Conservation (phyloP, 1,140 invertebrate genomes). For the Hyphantria cunea region DNA sequence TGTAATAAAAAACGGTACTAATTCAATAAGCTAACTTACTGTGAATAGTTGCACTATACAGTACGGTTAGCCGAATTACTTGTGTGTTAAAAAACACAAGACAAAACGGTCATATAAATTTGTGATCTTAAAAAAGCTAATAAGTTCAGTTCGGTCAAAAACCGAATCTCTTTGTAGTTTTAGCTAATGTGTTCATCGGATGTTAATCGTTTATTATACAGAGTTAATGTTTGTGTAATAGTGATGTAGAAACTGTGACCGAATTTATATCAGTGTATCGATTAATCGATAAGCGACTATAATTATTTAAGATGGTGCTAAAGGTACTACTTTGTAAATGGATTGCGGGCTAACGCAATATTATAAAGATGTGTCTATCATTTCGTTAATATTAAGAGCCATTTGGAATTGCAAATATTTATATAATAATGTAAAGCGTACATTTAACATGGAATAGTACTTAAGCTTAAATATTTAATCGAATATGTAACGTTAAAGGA, state of each 20-base stretch:
- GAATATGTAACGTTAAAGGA: too few relatives aligned
- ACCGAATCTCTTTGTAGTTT: slow-evolving; percentile 6
- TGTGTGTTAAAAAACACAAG: background rate
- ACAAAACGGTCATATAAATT: background rate
- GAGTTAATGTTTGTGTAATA: slow-evolving; percentile 47
- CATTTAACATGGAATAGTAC: too few relatives aligned
- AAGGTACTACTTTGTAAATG: slow-evolving; percentile 29
- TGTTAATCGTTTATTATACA: slow-evolving; percentile 44
- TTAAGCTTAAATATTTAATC: too few relatives aligned
- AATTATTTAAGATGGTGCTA: slow-evolving; percentile 34
- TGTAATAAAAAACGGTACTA: too few relatives aligned
- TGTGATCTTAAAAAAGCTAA: background rate
- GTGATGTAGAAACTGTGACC: slow-evolving; percentile 47
- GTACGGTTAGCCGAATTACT: too few relatives aligned
- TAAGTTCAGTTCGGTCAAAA: background rate
- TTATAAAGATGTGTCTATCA: slow-evolving; percentile 7
- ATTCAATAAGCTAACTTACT: too few relatives aligned
- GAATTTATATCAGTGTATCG: slow-evolving; percentile 56
- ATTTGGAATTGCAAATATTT: slow-evolving; percentile 25
- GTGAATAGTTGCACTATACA: too few relatives aligned
- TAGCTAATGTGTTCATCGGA: slow-evolving; percentile 51
- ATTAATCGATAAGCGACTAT: slow-evolving; percentile 22
- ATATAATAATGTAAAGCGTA: slow-evolving; percentile 4
- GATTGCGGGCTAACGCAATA: slow-evolving; percentile 18
- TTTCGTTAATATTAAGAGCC: slow-evolving; percentile 14